Percentiles rank a stretch among this genome's conserved stretches.
phyloP scores from a whole-genome alignment of 2,888 invertebrate genomes.

The Pediacus dermestoides region DNA sequence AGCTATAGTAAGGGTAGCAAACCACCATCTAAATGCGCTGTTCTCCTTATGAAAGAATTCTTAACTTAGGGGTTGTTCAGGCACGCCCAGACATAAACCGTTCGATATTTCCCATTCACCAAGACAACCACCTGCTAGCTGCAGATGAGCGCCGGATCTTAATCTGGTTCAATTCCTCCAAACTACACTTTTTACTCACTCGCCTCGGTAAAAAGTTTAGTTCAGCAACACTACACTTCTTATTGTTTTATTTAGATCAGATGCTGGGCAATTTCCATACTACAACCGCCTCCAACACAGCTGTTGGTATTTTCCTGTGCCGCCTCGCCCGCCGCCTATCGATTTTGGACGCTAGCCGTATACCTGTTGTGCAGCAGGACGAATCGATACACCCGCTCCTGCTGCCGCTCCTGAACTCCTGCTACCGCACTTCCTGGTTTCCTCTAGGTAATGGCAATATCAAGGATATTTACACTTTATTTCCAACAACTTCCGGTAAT shows the following conservation, averaged over 20 bases:
- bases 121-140: conserved; percentile 22
- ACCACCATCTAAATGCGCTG: conserved; percentile 18
- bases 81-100: conserved; percentile 17
- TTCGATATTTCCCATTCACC: conserved; percentile 23
- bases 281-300: background rate
- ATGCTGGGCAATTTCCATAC: background rate
- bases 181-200: conserved; percentile 39
- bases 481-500: background rate
- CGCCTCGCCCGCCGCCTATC: too few species aligned
- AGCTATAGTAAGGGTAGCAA: background rate
- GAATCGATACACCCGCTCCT: conserved; percentile 18
- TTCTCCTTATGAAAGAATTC: conserved; percentile 28
- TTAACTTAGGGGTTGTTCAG: conserved; percentile 26
- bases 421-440: conserved; percentile 43
- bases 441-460: conserved; percentile 38
- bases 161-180: conserved; percentile 38
- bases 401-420: conserved; percentile 34
- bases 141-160: conserved; percentile 31
- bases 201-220: conserved; percentile 32
- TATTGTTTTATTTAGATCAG: conserved; percentile 11
- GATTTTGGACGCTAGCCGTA: conserved; percentile 11
- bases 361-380: conserved; percentile 16
- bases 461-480: conserved; percentile 17
- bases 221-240: conserved; percentile 27
- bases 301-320: conserved; percentile 3